phyloP scores from a whole-genome alignment of 2,113 vertebrate species.

The Phodopus roborovskii region DNA sequence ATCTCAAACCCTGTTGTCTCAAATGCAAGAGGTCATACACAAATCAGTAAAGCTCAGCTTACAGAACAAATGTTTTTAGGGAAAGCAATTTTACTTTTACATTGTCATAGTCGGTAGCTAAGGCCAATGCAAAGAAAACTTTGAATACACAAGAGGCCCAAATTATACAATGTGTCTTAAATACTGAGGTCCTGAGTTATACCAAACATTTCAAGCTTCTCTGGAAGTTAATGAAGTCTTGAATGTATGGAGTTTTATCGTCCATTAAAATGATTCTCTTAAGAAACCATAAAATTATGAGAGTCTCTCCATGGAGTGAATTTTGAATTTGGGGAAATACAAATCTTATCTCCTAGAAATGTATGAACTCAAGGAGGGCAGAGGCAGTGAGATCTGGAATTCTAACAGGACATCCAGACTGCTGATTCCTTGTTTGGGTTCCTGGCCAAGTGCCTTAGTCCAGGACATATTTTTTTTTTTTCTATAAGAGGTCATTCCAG shows the following conservation, averaged over 20 bases:
- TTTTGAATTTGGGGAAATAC: constrained; percentile 55
- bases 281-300: constrained; percentile 64
- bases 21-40: constrained; percentile 13
- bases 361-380: neutral
- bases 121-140: constrained; percentile 50
- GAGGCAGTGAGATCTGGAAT: neutral
- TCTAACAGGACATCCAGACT: neutral
- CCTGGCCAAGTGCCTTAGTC: neutral
- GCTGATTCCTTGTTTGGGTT: neutral
- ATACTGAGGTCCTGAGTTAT: constrained; percentile 37
- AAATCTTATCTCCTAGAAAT: constrained; percentile 42
- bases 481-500: neutral
- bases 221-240: constrained; percentile 70
- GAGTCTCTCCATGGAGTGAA: constrained; percentile 52
- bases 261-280: constrained; percentile 66
- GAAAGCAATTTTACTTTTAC: constrained; percentile 35
- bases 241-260: constrained; percentile 56
- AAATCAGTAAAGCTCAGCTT: constrained; percentile 46
- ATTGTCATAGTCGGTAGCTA: constrained; percentile 25
- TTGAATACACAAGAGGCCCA: constrained; percentile 20
- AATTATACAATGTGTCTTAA: constrained; percentile 39
- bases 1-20: constrained; percentile 16
- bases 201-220: constrained; percentile 55
- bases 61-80: neutral
- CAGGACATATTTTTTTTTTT: neutral